Conservation (phyloP, 2,797 vertebrate genomes). For the Gallinago solitaria region DNA sequence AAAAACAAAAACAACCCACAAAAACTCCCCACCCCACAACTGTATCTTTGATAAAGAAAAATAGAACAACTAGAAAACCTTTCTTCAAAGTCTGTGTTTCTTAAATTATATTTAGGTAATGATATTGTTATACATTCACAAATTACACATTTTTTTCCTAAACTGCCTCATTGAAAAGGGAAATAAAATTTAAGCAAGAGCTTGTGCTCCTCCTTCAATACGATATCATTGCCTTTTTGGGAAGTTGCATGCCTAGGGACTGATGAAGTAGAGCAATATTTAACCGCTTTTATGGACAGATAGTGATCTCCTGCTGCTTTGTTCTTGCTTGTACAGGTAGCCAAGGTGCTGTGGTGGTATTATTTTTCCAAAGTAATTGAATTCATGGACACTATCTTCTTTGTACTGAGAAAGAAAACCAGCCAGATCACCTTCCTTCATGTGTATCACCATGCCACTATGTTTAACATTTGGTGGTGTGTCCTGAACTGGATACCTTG, state of each 20-base stretch:
- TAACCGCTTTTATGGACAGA: not conserved
- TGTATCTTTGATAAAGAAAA: not conserved
- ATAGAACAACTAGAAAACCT: not conserved
- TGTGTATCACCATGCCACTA: slow-evolving; percentile 88
- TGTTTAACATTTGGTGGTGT: slow-evolving; percentile 94
- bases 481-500: slow-evolving; percentile 91
- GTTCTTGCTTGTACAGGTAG: slow-evolving; percentile 77
- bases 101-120: not conserved
- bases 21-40: not conserved
- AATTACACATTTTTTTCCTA: accelerated
- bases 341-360: slow-evolving; percentile 90
- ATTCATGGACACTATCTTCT: slow-evolving; percentile 89
- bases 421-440: slow-evolving; percentile 89
- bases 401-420: slow-evolving; percentile 88
- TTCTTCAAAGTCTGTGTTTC: not conserved
- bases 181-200: not conserved
- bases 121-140: not conserved
- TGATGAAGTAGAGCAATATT: not conserved
- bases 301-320: not conserved
- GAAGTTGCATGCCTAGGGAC: not conserved
- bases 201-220: not conserved
- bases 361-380: slow-evolving; percentile 90
- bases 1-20: not conserved
- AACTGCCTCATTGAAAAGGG: not conserved
- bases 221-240: not conserved